These are phyloP conservation scores for Trichonephila clavata DNA, from an alignment of 1,140 invertebrate species.

Conservation along the genomic window DNA sequence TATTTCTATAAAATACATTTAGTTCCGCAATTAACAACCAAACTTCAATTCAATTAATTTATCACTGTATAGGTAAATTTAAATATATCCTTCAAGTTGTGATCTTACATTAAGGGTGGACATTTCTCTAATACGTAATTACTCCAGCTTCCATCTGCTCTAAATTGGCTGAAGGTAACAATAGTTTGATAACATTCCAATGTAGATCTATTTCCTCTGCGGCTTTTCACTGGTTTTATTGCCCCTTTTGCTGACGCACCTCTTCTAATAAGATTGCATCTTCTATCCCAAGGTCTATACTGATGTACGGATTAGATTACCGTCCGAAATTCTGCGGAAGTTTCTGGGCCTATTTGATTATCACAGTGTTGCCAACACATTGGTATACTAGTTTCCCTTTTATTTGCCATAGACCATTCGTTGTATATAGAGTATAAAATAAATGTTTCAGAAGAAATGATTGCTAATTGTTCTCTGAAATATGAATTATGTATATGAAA, in stretches of 20 bases:
- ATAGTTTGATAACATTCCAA: neutral
- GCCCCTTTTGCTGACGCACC: neutral
- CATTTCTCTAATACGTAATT: neutral
- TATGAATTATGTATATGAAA: too few relatives aligned
- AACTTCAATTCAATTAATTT: too few relatives aligned
- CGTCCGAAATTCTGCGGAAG: neutral
- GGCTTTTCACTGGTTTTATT: neutral
- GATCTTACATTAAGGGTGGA: too few relatives aligned
- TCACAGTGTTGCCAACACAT: neutral
- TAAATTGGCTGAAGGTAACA: neutral
- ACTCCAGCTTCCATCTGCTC: neutral
- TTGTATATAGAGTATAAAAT: too few relatives aligned
- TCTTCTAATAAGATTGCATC: slow-evolving; percentile 24
- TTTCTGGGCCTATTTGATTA: slow-evolving; percentile 3
- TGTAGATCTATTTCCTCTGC: neutral
- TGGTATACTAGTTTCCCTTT: neutral
- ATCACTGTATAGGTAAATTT: too few relatives aligned
- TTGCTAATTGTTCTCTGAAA: too few relatives aligned
- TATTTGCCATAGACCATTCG: too few relatives aligned
- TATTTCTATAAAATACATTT: too few relatives aligned
- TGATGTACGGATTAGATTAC: slow-evolving; percentile 19
- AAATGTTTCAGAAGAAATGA: too few relatives aligned
- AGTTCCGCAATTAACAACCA: too few relatives aligned
- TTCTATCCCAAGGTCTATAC: neutral
- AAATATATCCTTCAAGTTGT: too few relatives aligned